Percentiles rank a stretch among this genome's conserved stretches.
Conservation (phyloP, 1,140 invertebrate species). For the Ceratosolen solmsi region DNA sequence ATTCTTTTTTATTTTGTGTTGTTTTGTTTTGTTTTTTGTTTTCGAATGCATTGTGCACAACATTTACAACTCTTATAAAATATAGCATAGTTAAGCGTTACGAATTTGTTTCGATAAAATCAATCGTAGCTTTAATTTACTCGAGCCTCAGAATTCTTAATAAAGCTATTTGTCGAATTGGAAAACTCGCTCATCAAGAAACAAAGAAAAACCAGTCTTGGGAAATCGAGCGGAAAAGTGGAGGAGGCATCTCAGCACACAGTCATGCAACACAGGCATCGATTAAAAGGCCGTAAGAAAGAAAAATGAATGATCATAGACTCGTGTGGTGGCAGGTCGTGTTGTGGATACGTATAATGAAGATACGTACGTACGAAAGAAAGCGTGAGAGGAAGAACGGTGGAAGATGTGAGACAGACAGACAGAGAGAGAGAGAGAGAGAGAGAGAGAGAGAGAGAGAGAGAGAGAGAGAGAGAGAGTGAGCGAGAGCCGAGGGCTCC, state of each 20-base stretch:
- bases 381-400: too few relatives aligned
- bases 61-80: too few relatives aligned
- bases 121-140: background rate
- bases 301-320: too few relatives aligned
- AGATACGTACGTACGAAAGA: slow-evolving; percentile 16
- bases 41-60: too few relatives aligned
- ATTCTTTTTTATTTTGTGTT: too few relatives aligned
- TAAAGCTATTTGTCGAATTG: background rate
- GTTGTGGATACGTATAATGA: slow-evolving; percentile 8
- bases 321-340: background rate
- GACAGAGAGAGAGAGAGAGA: too few relatives aligned
- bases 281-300: background rate
- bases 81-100: too few relatives aligned
- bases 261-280: background rate
- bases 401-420: too few relatives aligned
- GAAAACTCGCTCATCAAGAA: background rate
- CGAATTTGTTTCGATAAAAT: background rate
- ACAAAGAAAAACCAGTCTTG: background rate
- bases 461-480: too few relatives aligned
- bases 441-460: too few relatives aligned
- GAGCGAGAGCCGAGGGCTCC: too few relatives aligned
- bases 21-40: too few relatives aligned
- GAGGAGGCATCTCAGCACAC: background rate
- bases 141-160: background rate
- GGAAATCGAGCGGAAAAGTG: background rate